Base-by-base conservation (phyloP, 2,888 invertebrate species). In the Lepidocyrtinus sp. region DNA sequence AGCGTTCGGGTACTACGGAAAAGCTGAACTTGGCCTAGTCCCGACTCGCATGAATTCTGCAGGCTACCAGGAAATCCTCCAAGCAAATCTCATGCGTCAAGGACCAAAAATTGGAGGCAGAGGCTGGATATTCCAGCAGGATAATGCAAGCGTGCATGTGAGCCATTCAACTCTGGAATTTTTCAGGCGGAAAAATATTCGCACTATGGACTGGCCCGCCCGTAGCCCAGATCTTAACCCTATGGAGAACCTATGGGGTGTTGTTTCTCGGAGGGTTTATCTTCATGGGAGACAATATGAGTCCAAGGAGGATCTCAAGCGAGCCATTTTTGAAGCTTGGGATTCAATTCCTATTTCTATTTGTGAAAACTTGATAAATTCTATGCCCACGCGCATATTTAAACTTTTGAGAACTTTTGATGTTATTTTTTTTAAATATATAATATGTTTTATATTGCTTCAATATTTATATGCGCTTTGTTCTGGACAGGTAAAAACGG, bases 221-320 rank as follows among this genome's bases (percentile, higher is more conserved):
- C 17, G 73, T 12, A 46, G 63, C 27, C 78, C 78, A 9, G 74
- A 78, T 55, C 26, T 79, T 2, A 79, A 78, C 27, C 70, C 78
- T 12, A 74, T 79, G 19, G 82, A 82, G 45, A 82, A 82, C 45
- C 25, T 79, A 5, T 79, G 75, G 73, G 75, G 77, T 24, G 19
- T 59, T 15, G 9, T 72, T 17, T 46, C 67, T 24, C 46, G 75
- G 1, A 59, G 26, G 15, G 71, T 81, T 17, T 76, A 76, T 62
- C 67, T 55, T 2, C 19, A 76, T 67, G 75, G 76, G n/a, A 64
- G 19, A 21, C 75, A 75, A 24, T 75, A 69, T 36, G 27, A n/a
- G n/a, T n/a, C 3, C 55, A 45, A 17, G 12, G 17, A 17, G 3
- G 50, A 74, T 7, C 74, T 74, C 9, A 65, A 65, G 2, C 5